Percentiles rank a stretch among this genome's conserved stretches.
Conservation (phyloP, 2,888 invertebrate genomes). For the Patella caerulea region DNA sequence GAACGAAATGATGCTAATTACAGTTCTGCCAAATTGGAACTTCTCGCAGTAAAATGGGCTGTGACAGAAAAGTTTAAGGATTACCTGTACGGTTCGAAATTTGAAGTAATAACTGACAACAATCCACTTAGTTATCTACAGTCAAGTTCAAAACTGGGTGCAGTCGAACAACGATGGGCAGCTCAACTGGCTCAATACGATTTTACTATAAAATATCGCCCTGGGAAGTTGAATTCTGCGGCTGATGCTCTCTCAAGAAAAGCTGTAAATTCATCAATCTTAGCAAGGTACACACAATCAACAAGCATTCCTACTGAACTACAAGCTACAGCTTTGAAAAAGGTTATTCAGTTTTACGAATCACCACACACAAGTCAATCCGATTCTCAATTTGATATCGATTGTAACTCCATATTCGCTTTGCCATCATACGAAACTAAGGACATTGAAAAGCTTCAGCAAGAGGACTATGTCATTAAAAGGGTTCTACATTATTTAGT, state of each 20-base stretch:
- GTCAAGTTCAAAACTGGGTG: constrained; percentile 25
- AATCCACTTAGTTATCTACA: constrained; percentile 28
- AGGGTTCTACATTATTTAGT: background rate
- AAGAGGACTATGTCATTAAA: background rate
- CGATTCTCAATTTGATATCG: background rate
- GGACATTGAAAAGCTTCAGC: constrained; percentile 8
- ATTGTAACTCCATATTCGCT: background rate
- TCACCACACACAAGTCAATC: background rate
- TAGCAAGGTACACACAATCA: background rate
- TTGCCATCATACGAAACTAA: constrained; percentile 4
- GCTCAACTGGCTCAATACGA: constrained; percentile 29
- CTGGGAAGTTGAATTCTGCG: constrained; percentile 24
- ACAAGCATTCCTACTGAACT: constrained; percentile 15
- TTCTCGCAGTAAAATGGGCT: constrained; percentile 39
- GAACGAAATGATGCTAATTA: constrained; percentile 31
- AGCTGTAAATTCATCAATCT: background rate
- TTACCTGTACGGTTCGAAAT: constrained; percentile 29
- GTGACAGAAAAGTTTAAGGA: constrained; percentile 35
- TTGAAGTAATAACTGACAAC: constrained; percentile 31
- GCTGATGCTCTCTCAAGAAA: constrained; percentile 31
- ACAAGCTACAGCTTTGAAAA: constrained; percentile 2
- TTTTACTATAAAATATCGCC: constrained; percentile 27
- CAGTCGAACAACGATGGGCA: constrained; percentile 33
- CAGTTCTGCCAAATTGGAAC: constrained; percentile 36
- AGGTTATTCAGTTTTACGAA: background rate